Percentiles rank a stretch among this genome's conserved stretches.
phyloP scores from a whole-genome alignment of 2,888 invertebrate genomes.

The Lepas anatifera region DNA sequence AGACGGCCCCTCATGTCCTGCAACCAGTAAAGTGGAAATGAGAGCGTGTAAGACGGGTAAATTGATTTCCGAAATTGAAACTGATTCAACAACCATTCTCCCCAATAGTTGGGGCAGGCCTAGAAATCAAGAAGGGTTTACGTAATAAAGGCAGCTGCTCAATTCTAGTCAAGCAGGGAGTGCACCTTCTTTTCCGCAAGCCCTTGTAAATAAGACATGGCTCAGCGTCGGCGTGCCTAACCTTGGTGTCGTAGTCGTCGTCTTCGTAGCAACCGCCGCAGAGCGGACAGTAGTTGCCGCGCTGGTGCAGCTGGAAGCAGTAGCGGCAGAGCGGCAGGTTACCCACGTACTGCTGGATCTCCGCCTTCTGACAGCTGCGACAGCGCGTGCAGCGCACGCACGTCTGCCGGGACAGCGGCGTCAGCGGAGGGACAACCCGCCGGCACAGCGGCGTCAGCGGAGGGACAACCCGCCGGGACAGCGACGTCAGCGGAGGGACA shows the following conservation, averaged over 20 bases:
- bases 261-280: constrained; percentile 76
- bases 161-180: too few relatives aligned
- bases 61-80: too few relatives aligned
- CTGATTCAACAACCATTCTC: too few relatives aligned
- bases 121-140: too few relatives aligned
- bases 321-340: constrained; percentile 73
- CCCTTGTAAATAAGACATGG: too few relatives aligned
- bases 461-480: neutral
- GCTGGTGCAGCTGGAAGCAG: constrained; percentile 74
- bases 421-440: neutral
- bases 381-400: constrained; percentile 25
- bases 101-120: too few relatives aligned
- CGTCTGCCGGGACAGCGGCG: constrained; percentile 15
- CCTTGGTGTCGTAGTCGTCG: constrained; percentile 77
- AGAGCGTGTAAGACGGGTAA: too few relatives aligned
- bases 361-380: constrained; percentile 22
- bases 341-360: constrained; percentile 56
- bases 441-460: neutral
- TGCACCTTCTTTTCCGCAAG: too few relatives aligned
- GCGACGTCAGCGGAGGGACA: neutral
- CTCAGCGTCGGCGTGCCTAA: too few relatives aligned
- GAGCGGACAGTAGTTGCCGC: constrained; percentile 81
- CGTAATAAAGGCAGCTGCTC: too few relatives aligned
- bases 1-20: too few relatives aligned
- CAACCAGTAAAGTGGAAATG: too few relatives aligned